These are phyloP conservation scores for Agrotis clavis DNA, from an alignment of 2,888 invertebrate species.

Conservation along the genomic window DNA sequence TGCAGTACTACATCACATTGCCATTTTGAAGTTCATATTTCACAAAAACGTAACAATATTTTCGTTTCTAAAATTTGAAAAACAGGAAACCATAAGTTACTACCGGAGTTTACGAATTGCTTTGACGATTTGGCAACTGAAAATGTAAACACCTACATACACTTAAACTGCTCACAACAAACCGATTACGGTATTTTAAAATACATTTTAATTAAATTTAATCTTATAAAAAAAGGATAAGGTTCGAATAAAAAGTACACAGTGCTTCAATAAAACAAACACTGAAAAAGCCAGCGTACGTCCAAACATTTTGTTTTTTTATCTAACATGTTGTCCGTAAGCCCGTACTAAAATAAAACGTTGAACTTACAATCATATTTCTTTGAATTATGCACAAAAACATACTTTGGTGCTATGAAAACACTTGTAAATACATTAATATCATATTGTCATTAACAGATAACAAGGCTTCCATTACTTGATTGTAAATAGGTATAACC, in stretches of 20 bases:
- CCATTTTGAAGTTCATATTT: conserved; percentile 20
- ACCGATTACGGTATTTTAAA: background rate
- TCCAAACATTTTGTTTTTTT: background rate
- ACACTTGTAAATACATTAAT: no score
- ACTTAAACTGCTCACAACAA: conserved; percentile 8
- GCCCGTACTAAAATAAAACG: background rate
- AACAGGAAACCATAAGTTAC: conserved; percentile 39
- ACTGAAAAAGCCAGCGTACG: background rate
- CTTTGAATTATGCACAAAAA: background rate
- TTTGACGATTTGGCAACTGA: conserved; percentile 13
- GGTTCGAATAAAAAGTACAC: conserved; percentile 1
- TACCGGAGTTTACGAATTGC: conserved; percentile 17
- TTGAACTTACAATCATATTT: background rate
- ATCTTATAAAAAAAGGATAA: background rate
- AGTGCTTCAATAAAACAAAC: background rate
- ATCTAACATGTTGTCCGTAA: background rate
- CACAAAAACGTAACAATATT: conserved; percentile 11
- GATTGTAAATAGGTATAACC: no score
- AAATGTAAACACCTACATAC: conserved; percentile 1
- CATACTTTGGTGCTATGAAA: background rate
- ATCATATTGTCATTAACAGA: background rate
- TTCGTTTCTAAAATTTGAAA: conserved; percentile 8
- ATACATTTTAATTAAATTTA: background rate
- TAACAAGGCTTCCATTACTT: no score
- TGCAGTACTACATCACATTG: background rate